Percentiles rank a stretch among this genome's conserved stretches.
Conservation (phyloP, 2,888 invertebrate genomes). For the Plagiodera versicolora region DNA sequence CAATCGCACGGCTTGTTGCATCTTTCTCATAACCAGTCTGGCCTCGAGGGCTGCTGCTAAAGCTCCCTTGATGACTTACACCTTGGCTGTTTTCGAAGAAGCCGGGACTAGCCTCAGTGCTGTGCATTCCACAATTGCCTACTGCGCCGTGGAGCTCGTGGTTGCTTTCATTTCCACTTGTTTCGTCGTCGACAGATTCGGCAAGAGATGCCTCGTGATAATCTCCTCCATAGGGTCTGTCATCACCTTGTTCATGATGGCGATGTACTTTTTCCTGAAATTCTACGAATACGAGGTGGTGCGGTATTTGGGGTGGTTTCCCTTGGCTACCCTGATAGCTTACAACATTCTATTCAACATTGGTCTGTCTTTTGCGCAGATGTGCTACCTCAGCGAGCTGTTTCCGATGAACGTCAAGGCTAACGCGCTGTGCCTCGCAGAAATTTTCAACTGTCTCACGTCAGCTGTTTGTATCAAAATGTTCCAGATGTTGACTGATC, state of each 20-base stretch:
- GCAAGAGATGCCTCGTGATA: constrained; percentile 59
- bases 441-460: constrained; percentile 57
- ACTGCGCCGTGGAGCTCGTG: constrained; percentile 59
- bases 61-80: constrained; percentile 57
- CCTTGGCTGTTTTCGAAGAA: constrained; percentile 57
- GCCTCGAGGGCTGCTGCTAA: constrained; percentile 10
- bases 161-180: constrained; percentile 60
- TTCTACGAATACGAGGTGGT: constrained; percentile 36
- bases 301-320: constrained; percentile 39
- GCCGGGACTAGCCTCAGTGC: constrained; percentile 54
- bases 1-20: constrained; percentile 39
- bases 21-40: constrained; percentile 11
- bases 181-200: constrained; percentile 60
- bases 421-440: constrained; percentile 59
- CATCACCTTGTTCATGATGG: constrained; percentile 53
- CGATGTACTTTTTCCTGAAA: constrained; percentile 56
- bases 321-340: constrained; percentile 54
- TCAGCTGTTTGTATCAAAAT: constrained; percentile 57
- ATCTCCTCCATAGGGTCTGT: constrained; percentile 56
- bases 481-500: constrained; percentile 58
- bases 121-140: constrained; percentile 45
- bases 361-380: constrained; percentile 42
- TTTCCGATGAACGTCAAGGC: constrained; percentile 62
- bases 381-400: constrained; percentile 54
- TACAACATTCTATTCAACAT: constrained; percentile 58